Evolutionary conservation across 2,888 invertebrate genomes (phyloP).

Genomic region (Drosophila emarginata): DNA sequence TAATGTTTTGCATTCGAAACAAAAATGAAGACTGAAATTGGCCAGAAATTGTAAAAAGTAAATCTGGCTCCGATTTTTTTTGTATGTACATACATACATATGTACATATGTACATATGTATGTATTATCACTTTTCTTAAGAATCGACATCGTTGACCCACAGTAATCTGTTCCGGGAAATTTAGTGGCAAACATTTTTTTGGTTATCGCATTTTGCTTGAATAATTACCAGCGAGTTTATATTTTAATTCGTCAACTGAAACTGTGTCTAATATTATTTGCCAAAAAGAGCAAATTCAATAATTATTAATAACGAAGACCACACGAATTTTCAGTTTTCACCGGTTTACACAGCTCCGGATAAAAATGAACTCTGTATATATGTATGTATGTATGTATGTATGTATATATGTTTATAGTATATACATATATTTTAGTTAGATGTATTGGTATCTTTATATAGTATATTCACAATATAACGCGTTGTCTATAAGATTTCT

Average conservation of each 20-base stretch:
- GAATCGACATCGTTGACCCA: background rate
- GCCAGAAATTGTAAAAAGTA: conserved; percentile 30
- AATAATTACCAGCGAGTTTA: conserved; percentile 6
- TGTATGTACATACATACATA: too few species aligned
- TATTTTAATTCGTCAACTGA: background rate
- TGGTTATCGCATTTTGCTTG: background rate
- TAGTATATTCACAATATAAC: conserved; percentile 27
- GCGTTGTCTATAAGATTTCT: conserved; percentile 9
- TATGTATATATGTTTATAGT: conserved; percentile 19
- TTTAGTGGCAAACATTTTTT: background rate
- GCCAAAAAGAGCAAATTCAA: background rate
- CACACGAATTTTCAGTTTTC: conserved; percentile 31
- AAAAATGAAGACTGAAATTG: conserved; percentile 26
- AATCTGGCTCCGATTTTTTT: conserved; percentile 6
- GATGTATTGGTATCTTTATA: conserved; percentile 19
- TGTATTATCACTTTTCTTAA: background rate
- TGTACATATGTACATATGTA: too few species aligned
- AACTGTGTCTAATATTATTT: background rate
- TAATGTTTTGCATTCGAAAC: conserved; percentile 23
- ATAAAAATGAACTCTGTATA: conserved; percentile 30
- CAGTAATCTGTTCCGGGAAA: background rate
- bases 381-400: too few species aligned
- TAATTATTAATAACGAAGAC: conserved; percentile 32
- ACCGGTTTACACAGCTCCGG: conserved; percentile 53
- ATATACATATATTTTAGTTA: too few species aligned